Percentiles rank a stretch among this genome's conserved stretches.
Conservation (phyloP, 2,888 invertebrate genomes). For the Tillus elongatus region DNA sequence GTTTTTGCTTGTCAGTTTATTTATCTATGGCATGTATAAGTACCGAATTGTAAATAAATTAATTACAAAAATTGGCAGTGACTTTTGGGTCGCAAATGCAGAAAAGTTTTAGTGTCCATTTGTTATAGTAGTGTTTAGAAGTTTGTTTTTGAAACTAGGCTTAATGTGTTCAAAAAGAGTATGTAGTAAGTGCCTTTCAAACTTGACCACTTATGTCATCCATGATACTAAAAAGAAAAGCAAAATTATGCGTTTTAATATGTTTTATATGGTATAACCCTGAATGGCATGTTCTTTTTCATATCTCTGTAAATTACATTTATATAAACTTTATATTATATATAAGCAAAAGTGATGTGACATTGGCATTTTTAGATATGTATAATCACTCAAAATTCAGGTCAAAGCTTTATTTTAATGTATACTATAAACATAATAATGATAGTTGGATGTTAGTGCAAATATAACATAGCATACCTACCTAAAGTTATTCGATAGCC, state of each 20-base stretch:
- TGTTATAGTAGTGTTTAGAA: constrained; percentile 2
- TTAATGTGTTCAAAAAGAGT: constrained; percentile 64
- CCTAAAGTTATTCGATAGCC: constrained; percentile 34
- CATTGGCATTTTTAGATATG: constrained; percentile 36
- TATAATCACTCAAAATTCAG: constrained; percentile 38
- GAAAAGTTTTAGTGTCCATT: not conserved
- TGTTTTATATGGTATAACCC: constrained; percentile 60
- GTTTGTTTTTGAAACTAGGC: constrained; percentile 49
- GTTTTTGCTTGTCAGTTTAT: no score
- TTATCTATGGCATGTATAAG: no score
- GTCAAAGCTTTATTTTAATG: constrained; percentile 42
- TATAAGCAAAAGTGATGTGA: constrained; percentile 37
- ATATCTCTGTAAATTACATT: constrained; percentile 37
- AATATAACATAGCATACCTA: constrained; percentile 39
- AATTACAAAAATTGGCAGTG: no score
- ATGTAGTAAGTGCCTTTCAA: constrained; percentile 78
- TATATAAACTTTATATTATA: constrained; percentile 32
- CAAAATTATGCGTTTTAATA: constrained; percentile 40
- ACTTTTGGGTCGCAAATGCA: no score
- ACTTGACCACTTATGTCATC: constrained; percentile 52
- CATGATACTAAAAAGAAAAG: constrained; percentile 37
- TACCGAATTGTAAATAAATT: no score
- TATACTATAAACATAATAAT: constrained; percentile 36
- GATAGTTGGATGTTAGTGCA: constrained; percentile 44
- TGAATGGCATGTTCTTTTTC: constrained; percentile 58